Base-by-base conservation (phyloP, 2,888 invertebrate genomes). In the Machimus rusticus region DNA sequence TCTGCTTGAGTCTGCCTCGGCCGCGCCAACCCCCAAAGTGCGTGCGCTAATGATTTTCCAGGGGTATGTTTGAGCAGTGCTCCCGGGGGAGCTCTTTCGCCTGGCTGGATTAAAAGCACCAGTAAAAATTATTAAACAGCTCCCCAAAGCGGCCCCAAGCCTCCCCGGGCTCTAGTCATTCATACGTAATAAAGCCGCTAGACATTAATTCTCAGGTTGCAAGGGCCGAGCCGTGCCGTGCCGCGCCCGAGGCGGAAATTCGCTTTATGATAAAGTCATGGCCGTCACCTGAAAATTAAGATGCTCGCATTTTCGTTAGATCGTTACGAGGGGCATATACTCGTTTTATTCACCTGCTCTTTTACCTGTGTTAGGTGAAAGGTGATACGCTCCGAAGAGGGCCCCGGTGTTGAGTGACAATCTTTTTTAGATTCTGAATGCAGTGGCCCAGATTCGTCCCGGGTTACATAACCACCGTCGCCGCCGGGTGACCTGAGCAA, bases 141-240 rank as follows among this genome's bases (percentile, higher is more conserved):
- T 14, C 23, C n/a, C 78, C 1, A 23, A 43, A 46, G 78, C 8
- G 19, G 19, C 37, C 5, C 19, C 8, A 2, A 5, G 39, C 39
- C 4, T 43, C 66, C 23, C 23, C 66, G n/a, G 9, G 23, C n/a
- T 16, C 39, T 37, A 31, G 51, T 23, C 43, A 55, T 81, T 81
- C 55, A 55, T 81, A 31, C 51, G 51, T 81, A 81, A 81, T 81
- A 51, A 51, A 81, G 16, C 5, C 55, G 19, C 34, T 81, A 51
- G 81, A 81, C 28, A 55, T 81, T 81, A 81, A 55, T 55, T 51
- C 51, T n/a, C 76, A 81, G 81, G 81, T 81, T 19, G 55, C 31
- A 55, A 76, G 8, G 8, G 37, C 8, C 8, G 39, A 39, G 39
- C 1, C 34, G 23, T 31, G 31, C 23, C 12, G 51, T 81, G 28